phyloP scores from a whole-genome alignment of 2,797 vertebrate genomes.

The Brachyrhaphis roseni region DNA sequence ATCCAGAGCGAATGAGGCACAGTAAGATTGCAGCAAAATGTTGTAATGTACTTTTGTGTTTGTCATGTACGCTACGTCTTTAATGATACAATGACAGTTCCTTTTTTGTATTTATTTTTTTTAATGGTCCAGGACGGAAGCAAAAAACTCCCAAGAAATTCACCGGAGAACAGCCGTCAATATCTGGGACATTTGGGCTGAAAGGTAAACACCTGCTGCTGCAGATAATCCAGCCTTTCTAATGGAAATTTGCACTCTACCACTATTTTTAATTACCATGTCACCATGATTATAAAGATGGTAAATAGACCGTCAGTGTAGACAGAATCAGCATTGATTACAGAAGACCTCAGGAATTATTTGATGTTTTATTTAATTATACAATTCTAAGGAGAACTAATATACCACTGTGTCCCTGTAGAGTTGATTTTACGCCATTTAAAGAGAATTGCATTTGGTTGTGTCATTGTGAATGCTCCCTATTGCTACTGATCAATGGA shows the following conservation, averaged over 20 bases:
- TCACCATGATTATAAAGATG: background rate
- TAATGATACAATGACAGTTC: constrained; percentile 73
- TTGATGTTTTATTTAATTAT: constrained; percentile 37
- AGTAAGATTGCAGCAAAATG: constrained; percentile 85
- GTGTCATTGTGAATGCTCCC: constrained; percentile 20
- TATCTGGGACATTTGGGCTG: constrained; percentile 95
- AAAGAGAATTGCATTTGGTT: constrained; percentile 5
- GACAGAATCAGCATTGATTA: constrained; percentile 31
- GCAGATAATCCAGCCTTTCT: background rate
- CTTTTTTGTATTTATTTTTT: constrained; percentile 77
- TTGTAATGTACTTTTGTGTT: background rate
- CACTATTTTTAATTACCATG: background rate
- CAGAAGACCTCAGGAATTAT: constrained; percentile 23
- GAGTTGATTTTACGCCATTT: constrained; percentile 8
- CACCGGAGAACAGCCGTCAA: constrained; percentile 97
- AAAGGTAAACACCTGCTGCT: constrained; percentile 84
- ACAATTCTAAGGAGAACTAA: constrained; percentile 8
- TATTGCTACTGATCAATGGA: constrained; percentile 44
- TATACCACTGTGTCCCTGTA: background rate
- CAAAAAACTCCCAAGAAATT: constrained; percentile 99
- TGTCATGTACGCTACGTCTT: background rate
- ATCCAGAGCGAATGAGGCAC: constrained; percentile 94
- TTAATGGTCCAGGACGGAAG: constrained; percentile 95
- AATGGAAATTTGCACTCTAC: background rate
- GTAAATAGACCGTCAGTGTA: constrained; percentile 7